Evolutionary conservation across 2,888 invertebrate genomes (phyloP), one percentile per base, ranked within the genome.

Genomic region (Nesidiocoris tenuis): DNA sequence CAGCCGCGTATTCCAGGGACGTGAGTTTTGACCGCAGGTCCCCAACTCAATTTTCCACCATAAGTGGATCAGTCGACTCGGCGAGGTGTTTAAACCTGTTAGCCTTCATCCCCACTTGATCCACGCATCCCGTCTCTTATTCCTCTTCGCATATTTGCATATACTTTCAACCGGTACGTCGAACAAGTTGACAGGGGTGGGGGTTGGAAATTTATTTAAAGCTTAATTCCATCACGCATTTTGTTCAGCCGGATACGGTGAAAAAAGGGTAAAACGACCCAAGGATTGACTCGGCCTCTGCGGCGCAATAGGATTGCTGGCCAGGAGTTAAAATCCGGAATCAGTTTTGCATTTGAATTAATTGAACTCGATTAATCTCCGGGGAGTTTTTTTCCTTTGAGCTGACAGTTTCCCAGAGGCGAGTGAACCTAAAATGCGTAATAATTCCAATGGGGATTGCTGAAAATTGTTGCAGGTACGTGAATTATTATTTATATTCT

Each of bases 41-140:
- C n/a, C 74, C 66, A 75, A 75, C 74, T 66, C 74, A 75, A 75
- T 75, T 75, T 59, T 39, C n/a, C 39, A 39, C 39, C 19, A n/a
- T 75, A 66, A 75, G 21, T 66, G 74, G 74, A 75, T 75, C 74
- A 66, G 74, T 66, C 74, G 66, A 75, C 66, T 66, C 66, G 59
- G 66, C 74, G 66, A 75, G 74, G 74, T 75, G 74, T 75, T 75
- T 75, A 75, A 75, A 66, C 74, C 66, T 66, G 66, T 75, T 75
- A 75, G 74, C 24, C 39, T 19, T 74, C 74, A 19, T 61, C 39
- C 65, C 39, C 12, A 39, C 39, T 12, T 12, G 3, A 39, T 39
- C 39, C 39, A n/a, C n/a, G n/a, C 39, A 12, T 39, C 39, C 5
- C 39, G 3, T 39, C 39, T 39, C 39, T 39, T 39, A 39, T 39